phyloP scores from a whole-genome alignment of 92 coral and sea anemone genomes.

The Umimayanthus kanabou region DNA sequence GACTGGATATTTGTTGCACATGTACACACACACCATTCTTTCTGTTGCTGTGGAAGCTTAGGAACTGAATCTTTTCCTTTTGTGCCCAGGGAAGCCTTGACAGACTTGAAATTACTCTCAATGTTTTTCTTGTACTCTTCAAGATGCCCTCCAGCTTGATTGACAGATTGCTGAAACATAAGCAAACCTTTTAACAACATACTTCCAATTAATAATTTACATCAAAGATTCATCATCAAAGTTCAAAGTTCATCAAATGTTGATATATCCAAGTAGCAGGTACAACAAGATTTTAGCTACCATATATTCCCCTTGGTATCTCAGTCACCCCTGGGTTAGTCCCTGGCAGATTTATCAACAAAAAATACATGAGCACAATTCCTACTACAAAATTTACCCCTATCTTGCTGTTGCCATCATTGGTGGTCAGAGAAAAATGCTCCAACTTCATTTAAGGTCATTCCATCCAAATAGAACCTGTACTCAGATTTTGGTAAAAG shows the following conservation, averaged over 20 bases:
- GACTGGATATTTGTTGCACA: too few species aligned
- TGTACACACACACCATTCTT: conserved; percentile 15
- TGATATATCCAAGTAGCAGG: background rate
- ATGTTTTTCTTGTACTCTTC: conserved; percentile 82
- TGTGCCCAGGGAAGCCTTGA: conserved; percentile 77
- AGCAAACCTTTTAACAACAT: background rate
- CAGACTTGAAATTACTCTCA: conserved; percentile 85
- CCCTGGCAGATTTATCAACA: too few species aligned
- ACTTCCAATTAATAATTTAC: background rate
- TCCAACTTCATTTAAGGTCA: too few species aligned
- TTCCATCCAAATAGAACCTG: too few species aligned
- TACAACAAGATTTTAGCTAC: background rate
- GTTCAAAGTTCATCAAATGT: too few species aligned
- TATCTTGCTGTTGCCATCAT: too few species aligned
- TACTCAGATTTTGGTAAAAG: too few species aligned
- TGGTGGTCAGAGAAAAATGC: too few species aligned
- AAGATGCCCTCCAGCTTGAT: conserved; percentile 78
- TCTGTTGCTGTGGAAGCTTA: conserved; percentile 84
- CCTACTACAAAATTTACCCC: too few species aligned
- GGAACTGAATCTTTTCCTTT: conserved; percentile 87
- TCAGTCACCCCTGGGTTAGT: too few species aligned
- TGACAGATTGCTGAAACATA: conserved; percentile 80
- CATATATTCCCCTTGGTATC: background rate
- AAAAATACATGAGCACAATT: too few species aligned
- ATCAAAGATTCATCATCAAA: background rate